Evolutionary conservation across 2,113 vertebrate species (phyloP), one percentile per base, ranked within the genome.

Genomic region (Anolis sagrei): DNA sequence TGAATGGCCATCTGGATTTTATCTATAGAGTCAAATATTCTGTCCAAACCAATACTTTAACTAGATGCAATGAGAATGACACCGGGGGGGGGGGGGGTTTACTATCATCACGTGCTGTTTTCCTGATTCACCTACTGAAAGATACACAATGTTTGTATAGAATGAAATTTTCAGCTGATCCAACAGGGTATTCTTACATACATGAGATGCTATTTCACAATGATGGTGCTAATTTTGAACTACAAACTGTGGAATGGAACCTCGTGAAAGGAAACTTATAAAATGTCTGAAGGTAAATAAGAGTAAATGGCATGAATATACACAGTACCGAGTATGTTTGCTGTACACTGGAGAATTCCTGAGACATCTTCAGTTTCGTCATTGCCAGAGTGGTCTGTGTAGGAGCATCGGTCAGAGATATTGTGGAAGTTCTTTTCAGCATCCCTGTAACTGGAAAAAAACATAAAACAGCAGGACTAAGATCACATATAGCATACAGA

Each of bases 281-380:
- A 21, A 72, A 54, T 51, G 39, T 84, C 62, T 36, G 2, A 23
- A 64, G 34, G 6, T 2, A 62, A 13, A 58, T 6, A 84, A n/a
- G 6, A 89, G 86, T 83, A 79, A 27, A 32, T 25, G 39, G 19
- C 51, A 80, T 16, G 81, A 81, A 51, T 66, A 86, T 76, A 85
- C 77, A 93, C 96, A n/a, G 89, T 96, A 99, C 99, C 98, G 76
- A 99, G 97, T 92, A 99, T 93, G 87, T 98, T 98, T 85, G 98
- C 98, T 1, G 97, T 97, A 91, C 98, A 98, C 91, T 98, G 98
- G 69, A 99, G 97, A 95, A 98, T 98, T 97, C 97, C 98, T 96
- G 98, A 97, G 95, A 99, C 96, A 86, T 99, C 98, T 93, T 97
- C 96, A 84, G 95, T 91, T 91, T 98, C 98, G 78, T 99, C 98